Conservation (phyloP, 2,888 invertebrate genomes). For the Diaperis boleti region DNA sequence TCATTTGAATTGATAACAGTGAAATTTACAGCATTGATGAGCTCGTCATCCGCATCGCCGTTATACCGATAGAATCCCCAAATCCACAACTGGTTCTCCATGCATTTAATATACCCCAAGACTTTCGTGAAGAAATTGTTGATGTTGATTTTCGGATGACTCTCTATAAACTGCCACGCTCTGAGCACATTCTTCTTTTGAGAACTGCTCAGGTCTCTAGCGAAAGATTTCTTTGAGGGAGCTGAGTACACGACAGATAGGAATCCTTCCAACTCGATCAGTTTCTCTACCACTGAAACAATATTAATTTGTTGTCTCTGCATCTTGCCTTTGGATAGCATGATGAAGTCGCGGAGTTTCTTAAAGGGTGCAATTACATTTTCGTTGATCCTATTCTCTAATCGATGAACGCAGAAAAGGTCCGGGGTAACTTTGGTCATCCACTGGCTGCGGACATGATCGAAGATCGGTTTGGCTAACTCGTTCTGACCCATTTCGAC, state of each 20-base stretch:
- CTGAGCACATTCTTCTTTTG: slow-evolving; percentile 62
- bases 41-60: slow-evolving; percentile 55
- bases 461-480: slow-evolving; percentile 54
- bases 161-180: slow-evolving; percentile 63
- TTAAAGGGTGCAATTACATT: slow-evolving; percentile 64
- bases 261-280: slow-evolving; percentile 61
- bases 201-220: slow-evolving; percentile 60
- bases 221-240: slow-evolving; percentile 58
- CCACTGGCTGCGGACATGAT: slow-evolving; percentile 59
- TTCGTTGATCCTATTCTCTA: slow-evolving; percentile 63
- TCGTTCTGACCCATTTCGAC: slow-evolving; percentile 53
- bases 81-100: slow-evolving; percentile 65
- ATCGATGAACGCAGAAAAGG: slow-evolving; percentile 61
- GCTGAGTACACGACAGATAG: slow-evolving; percentile 54
- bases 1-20: slow-evolving; percentile 47
- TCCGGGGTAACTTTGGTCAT: slow-evolving; percentile 61
- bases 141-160: slow-evolving; percentile 62
- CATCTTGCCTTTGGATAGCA: slow-evolving; percentile 58
- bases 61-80: slow-evolving; percentile 62
- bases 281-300: slow-evolving; percentile 58
- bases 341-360: slow-evolving; percentile 60
- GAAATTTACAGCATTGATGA: slow-evolving; percentile 60
- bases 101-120: slow-evolving; percentile 63
- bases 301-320: slow-evolving; percentile 52
- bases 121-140: slow-evolving; percentile 62